Conservation (phyloP, 2,113 vertebrate species). For the Chascanopsetta lugubris region DNA sequence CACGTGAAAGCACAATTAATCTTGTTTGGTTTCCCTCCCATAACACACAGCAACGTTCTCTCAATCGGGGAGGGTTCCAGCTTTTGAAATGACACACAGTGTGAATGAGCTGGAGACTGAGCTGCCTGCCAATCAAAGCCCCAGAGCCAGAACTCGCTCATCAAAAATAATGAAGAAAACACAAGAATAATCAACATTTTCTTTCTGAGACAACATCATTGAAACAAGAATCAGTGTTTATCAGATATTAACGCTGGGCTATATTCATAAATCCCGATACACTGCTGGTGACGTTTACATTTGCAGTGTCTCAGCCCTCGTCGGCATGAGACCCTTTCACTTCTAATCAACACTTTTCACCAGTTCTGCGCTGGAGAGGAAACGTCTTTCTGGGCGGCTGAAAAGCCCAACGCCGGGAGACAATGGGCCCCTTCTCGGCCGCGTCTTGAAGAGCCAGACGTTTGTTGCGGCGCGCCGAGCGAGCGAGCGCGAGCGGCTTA, state of each 20-base stretch:
- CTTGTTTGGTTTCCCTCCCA: constrained; percentile 48
- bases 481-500: constrained; percentile 58
- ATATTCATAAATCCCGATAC: constrained; percentile 2
- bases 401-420: constrained; percentile 33
- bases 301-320: constrained; percentile 6
- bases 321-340: constrained; percentile 36
- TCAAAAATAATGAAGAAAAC: not conserved
- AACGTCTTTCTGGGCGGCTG: constrained; percentile 41
- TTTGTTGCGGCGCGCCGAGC: constrained; percentile 53
- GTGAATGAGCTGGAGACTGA: constrained; percentile 11
- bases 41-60: constrained; percentile 13
- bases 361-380: constrained; percentile 37
- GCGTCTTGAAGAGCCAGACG: constrained; percentile 50
- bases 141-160: not conserved
- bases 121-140: constrained; percentile 23
- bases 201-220: not conserved
- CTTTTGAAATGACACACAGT: constrained; percentile 23
- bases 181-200: not conserved
- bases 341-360: constrained; percentile 58
- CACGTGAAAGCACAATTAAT: constrained; percentile 38
- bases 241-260: constrained; percentile 1
- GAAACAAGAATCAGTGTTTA: constrained; percentile 4
- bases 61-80: constrained; percentile 33
- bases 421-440: constrained; percentile 32
- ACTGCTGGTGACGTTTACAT: constrained; percentile 28